phyloP scores from a whole-genome alignment of 2,888 invertebrate species.

The Anagyrus pseudococci region DNA sequence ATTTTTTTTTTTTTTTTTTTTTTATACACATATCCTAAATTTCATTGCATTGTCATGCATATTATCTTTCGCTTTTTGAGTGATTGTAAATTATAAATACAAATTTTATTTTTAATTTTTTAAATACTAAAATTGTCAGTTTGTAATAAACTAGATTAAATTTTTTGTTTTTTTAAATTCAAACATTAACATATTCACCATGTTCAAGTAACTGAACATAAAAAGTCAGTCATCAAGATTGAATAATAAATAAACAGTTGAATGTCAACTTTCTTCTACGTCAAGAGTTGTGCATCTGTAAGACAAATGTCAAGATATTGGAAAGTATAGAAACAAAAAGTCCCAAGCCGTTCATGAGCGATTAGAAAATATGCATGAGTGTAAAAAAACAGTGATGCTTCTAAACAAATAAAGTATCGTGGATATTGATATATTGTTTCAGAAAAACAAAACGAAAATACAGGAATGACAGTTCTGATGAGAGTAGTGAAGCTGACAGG shows the following conservation, averaged over 20 bases:
- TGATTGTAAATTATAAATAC: constrained; percentile 25
- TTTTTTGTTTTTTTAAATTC: constrained; percentile 9
- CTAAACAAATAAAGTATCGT: constrained; percentile 43
- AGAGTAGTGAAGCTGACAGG: constrained; percentile 1
- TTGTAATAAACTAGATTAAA: neutral
- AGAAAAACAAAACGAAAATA: constrained; percentile 47
- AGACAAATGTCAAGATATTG: constrained; percentile 28
- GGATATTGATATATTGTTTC: constrained; percentile 51
- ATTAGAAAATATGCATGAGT: constrained; percentile 41
- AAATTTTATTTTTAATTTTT: constrained; percentile 8
- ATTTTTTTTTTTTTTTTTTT: constrained; percentile 22
- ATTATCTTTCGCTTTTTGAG: constrained; percentile 39
- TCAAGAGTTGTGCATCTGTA: constrained; percentile 27
- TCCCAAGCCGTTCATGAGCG: constrained; percentile 37
- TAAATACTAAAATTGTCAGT: neutral
- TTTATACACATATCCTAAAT: too few species aligned
- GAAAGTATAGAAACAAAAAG: constrained; percentile 35
- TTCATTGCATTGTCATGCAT: constrained; percentile 38
- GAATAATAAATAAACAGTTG: constrained; percentile 25
- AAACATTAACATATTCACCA: constrained; percentile 15
- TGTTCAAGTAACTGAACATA: constrained; percentile 11
- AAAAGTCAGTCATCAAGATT: constrained; percentile 16
- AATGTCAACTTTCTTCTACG: constrained; percentile 30
- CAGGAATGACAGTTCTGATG: constrained; percentile 29
- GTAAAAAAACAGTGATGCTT: constrained; percentile 30